These are phyloP conservation scores for Alsophila aescularia DNA, from an alignment of 2,888 invertebrate species.

Conservation along the genomic window DNA sequence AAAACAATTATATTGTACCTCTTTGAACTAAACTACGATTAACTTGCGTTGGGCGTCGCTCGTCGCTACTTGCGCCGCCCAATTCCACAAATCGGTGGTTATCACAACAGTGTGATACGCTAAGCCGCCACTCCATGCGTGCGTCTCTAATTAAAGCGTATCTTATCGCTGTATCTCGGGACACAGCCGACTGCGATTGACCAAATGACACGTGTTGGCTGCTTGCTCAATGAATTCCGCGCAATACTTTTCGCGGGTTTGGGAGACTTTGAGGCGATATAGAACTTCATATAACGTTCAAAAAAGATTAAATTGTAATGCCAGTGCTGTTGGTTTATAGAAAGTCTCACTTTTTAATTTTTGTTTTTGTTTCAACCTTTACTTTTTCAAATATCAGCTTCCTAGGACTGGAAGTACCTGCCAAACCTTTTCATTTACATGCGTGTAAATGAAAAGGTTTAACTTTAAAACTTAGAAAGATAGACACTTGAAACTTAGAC, in stretches of 20 bases:
- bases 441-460: too few relatives aligned
- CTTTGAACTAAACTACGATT: neutral
- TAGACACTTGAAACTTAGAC: too few relatives aligned
- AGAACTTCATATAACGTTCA: too few relatives aligned
- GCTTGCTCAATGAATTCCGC: neutral
- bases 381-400: too few relatives aligned
- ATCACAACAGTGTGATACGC: constrained; percentile 16
- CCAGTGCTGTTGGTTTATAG: too few relatives aligned
- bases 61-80: neutral
- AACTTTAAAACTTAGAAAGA: too few relatives aligned
- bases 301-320: too few relatives aligned
- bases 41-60: neutral
- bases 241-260: neutral
- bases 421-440: too few relatives aligned
- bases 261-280: too few relatives aligned
- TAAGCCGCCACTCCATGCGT: constrained; percentile 32
- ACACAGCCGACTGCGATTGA: constrained; percentile 14
- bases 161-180: constrained; percentile 33
- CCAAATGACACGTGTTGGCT: neutral
- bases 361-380: too few relatives aligned
- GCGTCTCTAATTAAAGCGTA: constrained; percentile 33
- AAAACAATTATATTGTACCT: neutral
- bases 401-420: too few relatives aligned
- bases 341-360: too few relatives aligned
- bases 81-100: constrained; percentile 19